phyloP scores from a whole-genome alignment of 2,888 invertebrate species.

The Drosophila borealis region DNA sequence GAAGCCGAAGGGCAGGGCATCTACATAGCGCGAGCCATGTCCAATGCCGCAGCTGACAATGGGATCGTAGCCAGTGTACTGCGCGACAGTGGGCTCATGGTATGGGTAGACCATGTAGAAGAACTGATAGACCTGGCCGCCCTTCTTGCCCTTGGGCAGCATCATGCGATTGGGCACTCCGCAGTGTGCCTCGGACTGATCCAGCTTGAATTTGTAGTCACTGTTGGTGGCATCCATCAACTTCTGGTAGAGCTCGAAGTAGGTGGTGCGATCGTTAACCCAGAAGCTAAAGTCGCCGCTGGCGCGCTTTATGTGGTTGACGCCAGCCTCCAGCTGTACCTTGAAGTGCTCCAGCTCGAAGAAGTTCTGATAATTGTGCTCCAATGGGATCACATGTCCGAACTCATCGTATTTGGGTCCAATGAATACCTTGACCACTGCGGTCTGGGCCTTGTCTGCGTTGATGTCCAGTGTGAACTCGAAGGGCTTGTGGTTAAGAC shows the following conservation, averaged over 20 bases:
- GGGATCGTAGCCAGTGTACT: slow-evolving; percentile 86
- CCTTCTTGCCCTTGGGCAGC: slow-evolving; percentile 88
- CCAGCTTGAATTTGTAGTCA: slow-evolving; percentile 85
- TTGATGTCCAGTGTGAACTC: slow-evolving; percentile 86
- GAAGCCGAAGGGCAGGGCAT: slow-evolving; percentile 88
- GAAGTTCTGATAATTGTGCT: slow-evolving; percentile 88
- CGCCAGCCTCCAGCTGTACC: slow-evolving; percentile 87
- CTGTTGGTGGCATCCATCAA: slow-evolving; percentile 85
- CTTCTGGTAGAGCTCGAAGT: slow-evolving; percentile 85
- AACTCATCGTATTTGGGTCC: slow-evolving; percentile 89
- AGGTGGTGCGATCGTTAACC: slow-evolving; percentile 87
- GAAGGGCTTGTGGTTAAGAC: slow-evolving; percentile 89
- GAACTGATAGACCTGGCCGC: slow-evolving; percentile 88
- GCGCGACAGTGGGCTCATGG: slow-evolving; percentile 84
- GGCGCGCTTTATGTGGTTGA: slow-evolving; percentile 86
- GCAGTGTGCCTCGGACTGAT: slow-evolving; percentile 86
- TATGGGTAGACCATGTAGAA: slow-evolving; percentile 87
- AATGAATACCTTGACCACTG: slow-evolving; percentile 89
- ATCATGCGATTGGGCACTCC: slow-evolving; percentile 88
- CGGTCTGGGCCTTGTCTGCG: slow-evolving; percentile 87
- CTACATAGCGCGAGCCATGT: slow-evolving; percentile 84
- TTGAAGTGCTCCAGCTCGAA: slow-evolving; percentile 89
- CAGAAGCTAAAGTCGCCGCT: slow-evolving; percentile 89
- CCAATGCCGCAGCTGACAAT: slow-evolving; percentile 86
- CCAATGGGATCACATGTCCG: slow-evolving; percentile 86